These are phyloP conservation scores for Acomys russatus DNA, from an alignment of 2,797 vertebrate species.

Conservation along the genomic window DNA sequence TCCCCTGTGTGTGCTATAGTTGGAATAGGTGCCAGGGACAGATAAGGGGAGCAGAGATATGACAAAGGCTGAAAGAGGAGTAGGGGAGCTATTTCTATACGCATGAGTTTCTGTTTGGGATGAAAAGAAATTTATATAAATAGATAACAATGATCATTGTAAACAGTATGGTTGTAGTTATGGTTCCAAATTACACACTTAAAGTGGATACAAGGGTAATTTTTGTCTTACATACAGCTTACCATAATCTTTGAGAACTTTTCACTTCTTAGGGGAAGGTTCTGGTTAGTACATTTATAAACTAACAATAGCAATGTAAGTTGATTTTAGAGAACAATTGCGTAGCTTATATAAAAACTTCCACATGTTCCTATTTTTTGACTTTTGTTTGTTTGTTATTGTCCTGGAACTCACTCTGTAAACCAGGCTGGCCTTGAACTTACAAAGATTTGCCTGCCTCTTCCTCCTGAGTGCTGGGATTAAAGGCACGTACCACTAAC, in stretches of 20 bases:
- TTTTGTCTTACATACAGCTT: neutral
- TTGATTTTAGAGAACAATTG: slow-evolving; percentile 44
- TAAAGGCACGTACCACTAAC: neutral
- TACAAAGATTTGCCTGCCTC: neutral
- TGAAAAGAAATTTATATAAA: neutral
- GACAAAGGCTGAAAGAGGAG: neutral
- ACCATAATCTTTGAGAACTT: slow-evolving; percentile 6
- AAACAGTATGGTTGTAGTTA: neutral
- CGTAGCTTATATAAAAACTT: slow-evolving; percentile 31
- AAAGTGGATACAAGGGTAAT: neutral
- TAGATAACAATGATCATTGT: neutral
- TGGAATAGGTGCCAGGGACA: neutral
- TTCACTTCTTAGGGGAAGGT: neutral
- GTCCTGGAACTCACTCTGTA: neutral
- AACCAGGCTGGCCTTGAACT: neutral
- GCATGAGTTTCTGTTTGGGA: neutral
- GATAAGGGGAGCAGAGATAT: neutral
- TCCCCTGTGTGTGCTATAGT: neutral
- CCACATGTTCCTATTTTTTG: slow-evolving; percentile 34
- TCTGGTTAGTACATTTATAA: slow-evolving; percentile 36
- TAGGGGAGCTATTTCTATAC: neutral
- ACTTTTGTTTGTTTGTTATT: neutral
- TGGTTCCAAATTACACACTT: neutral
- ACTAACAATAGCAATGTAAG: neutral
- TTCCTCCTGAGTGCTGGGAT: neutral